Evolutionary conservation across 2,888 invertebrate genomes (phyloP).

Genomic region (Frankliniella fusca): DNA sequence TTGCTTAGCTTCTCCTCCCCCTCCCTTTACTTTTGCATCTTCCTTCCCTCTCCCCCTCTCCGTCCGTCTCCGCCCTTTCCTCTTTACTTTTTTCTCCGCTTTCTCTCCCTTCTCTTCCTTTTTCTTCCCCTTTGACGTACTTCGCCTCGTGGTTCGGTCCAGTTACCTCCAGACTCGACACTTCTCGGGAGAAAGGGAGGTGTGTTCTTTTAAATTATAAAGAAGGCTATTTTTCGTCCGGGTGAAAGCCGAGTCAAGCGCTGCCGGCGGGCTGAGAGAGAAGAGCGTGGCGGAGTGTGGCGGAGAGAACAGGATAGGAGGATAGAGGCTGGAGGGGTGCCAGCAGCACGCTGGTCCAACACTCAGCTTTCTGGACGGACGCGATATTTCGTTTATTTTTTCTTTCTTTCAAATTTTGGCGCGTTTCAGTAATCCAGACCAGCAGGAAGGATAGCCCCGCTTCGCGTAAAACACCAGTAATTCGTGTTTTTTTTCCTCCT

Average conservation of each 20-base stretch:
- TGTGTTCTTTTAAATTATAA: constrained; percentile 25
- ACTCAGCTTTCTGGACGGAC: not conserved
- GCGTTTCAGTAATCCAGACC: no score
- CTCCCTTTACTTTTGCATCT: not conserved
- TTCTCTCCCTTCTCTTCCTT: not conserved
- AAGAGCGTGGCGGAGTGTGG: not conserved
- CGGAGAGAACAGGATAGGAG: no score
- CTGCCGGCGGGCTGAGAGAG: not conserved
- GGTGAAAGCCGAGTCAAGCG: constrained; percentile 6
- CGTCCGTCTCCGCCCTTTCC: not conserved
- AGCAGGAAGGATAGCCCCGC: no score
- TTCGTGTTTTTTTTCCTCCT: not conserved
- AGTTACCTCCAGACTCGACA: not conserved
- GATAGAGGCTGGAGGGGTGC: no score
- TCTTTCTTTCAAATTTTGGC: not conserved
- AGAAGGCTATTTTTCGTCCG: constrained; percentile 26
- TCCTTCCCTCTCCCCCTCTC: not conserved
- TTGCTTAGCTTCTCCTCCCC: not conserved
- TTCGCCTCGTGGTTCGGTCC: no score
- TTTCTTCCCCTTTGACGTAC: not conserved
- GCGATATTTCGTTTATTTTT: not conserved
- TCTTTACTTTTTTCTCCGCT: not conserved
- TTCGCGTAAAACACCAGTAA: not conserved
- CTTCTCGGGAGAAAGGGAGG: not conserved
- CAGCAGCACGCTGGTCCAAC: no score